phyloP scores from a whole-genome alignment of 2,797 vertebrate genomes.

The Coendou prehensilis region DNA sequence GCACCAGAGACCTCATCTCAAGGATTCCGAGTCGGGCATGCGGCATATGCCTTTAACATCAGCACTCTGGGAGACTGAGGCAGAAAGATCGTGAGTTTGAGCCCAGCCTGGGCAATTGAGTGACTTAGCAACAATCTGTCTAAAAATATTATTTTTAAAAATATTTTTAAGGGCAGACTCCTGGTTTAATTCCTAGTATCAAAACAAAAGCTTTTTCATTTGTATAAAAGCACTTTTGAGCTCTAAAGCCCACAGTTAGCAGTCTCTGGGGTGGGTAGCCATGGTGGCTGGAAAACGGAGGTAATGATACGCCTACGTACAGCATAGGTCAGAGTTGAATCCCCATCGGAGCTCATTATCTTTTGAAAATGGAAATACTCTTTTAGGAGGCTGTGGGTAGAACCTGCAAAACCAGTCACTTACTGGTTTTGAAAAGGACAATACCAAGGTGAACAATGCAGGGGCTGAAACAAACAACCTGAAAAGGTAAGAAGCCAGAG shows the following conservation, averaged over 20 bases:
- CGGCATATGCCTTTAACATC: neutral
- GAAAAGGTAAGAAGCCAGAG: neutral
- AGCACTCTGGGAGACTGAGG: neutral
- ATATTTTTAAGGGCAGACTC: neutral
- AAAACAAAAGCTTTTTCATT: neutral
- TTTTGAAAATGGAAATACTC: neutral
- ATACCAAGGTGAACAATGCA: neutral
- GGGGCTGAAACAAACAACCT: accelerated
- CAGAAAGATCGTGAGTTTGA: neutral
- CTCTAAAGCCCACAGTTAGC: neutral
- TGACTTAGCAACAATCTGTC: neutral
- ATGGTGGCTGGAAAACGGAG: neutral
- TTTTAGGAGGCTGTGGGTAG: accelerated
- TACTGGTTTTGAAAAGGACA: neutral
- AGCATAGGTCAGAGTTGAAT: neutral
- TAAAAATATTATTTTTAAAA: neutral
- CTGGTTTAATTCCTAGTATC: neutral
- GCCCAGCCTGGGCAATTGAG: neutral
- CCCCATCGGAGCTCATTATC: neutral
- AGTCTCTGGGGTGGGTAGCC: neutral
- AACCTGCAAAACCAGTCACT: neutral
- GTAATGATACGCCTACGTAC: neutral
- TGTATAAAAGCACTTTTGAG: neutral
- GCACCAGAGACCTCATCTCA: neutral
- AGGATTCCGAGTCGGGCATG: neutral